Conservation (phyloP, 2,888 invertebrate genomes). For the Diaprepes abbreviatus region DNA sequence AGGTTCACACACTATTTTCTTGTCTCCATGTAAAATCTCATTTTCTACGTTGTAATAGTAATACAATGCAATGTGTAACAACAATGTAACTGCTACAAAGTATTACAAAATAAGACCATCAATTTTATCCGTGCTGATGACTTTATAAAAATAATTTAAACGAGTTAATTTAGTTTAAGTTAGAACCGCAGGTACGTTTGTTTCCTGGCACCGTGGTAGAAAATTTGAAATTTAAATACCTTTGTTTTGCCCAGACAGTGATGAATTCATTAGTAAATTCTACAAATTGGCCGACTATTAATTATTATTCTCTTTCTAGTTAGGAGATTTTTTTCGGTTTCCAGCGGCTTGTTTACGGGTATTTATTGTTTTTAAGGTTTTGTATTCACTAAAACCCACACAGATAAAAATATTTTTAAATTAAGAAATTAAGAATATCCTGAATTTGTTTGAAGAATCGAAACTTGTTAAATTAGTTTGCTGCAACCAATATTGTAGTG, state of each 20-base stretch:
- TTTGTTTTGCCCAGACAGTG: constrained; percentile 32
- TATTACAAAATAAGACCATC: constrained; percentile 14
- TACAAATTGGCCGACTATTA: constrained; percentile 36
- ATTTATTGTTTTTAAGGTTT: too few relatives aligned
- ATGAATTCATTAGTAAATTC: constrained; percentile 39
- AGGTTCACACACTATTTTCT: constrained; percentile 8
- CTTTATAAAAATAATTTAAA: constrained; percentile 27
- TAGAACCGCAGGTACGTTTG: constrained; percentile 14
- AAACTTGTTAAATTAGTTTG: too few relatives aligned
- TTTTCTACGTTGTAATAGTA: constrained; percentile 7
- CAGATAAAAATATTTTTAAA: too few relatives aligned
- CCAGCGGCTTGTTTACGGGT: too few relatives aligned
- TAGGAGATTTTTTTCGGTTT: constrained; percentile 6
- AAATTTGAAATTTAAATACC: constrained; percentile 39
- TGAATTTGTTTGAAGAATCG: too few relatives aligned
- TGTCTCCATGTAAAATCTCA: constrained; percentile 10
- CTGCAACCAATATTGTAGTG: too few relatives aligned
- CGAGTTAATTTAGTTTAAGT: constrained; percentile 8
- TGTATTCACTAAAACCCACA: too few relatives aligned
- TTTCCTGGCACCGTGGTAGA: constrained; percentile 31
- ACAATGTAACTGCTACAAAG: neutral
- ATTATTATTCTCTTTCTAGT: constrained; percentile 23
- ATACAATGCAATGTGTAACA: constrained; percentile 1
- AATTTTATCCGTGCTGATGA: constrained; percentile 28
- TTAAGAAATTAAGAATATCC: too few relatives aligned